phyloP scores from a whole-genome alignment of 1,140 invertebrate genomes.

The Temnothorax longispinosus region DNA sequence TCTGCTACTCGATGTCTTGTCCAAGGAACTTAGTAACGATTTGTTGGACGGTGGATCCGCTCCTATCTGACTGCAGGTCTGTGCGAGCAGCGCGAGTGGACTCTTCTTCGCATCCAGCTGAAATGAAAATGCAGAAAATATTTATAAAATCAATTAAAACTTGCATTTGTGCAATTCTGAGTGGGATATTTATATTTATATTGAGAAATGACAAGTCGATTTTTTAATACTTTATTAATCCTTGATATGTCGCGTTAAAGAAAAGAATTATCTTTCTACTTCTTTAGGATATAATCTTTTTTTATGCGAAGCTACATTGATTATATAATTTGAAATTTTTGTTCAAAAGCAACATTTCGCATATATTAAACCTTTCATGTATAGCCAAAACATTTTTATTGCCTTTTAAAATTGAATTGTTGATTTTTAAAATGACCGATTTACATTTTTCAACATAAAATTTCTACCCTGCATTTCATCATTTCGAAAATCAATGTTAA shows the following conservation, averaged over 20 bases:
- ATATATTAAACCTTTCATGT: not conserved
- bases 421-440: not conserved
- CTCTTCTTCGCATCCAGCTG: constrained; percentile 98
- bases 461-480: not conserved
- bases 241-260: not conserved
- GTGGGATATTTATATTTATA: not conserved
- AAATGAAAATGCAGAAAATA: constrained; percentile 81
- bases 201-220: constrained; percentile 79
- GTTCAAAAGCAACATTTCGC: not conserved
- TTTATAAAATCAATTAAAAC: not conserved
- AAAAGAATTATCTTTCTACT: not conserved
- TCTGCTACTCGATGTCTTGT: constrained; percentile 88
- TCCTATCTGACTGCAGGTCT: constrained; percentile 98
- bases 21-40: constrained; percentile 88
- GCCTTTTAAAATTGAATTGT: not conserved
- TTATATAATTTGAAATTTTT: not conserved
- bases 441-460: constrained; percentile 1
- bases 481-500: not conserved
- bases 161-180: not conserved
- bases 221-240: not conserved
- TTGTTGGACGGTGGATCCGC: constrained; percentile 92
- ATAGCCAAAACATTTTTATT: not conserved
- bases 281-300: not conserved
- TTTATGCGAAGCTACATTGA: not conserved
- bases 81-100: constrained; percentile 96